Conservation (phyloP, 1,140 invertebrate species). For the Drosophila lacteicornis region DNA sequence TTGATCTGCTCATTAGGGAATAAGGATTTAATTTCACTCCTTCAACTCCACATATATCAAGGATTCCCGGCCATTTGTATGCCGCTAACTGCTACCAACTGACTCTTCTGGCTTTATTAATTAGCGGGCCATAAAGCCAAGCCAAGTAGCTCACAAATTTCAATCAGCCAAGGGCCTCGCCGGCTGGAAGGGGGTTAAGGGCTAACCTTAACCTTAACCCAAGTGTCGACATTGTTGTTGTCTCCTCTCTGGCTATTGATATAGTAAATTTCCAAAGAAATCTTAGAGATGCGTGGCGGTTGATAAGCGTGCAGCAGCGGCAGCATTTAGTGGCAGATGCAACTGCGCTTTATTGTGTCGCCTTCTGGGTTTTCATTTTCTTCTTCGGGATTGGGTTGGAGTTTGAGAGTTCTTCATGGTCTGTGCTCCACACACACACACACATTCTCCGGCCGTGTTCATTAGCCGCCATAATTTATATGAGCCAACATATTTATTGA, state of each 20-base stretch:
- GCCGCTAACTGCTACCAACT: slow-evolving; percentile 31
- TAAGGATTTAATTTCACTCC: slow-evolving; percentile 12
- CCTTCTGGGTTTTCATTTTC: slow-evolving; percentile 2
- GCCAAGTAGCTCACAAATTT: slow-evolving; percentile 77
- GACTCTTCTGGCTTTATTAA: slow-evolving; percentile 53
- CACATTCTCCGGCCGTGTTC: slow-evolving; percentile 58
- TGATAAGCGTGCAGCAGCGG: slow-evolving; percentile 67
- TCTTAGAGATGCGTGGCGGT: slow-evolving; percentile 72
- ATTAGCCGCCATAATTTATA: slow-evolving; percentile 80
- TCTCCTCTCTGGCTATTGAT: slow-evolving; percentile 61
- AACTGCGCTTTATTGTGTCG: slow-evolving; percentile 65
- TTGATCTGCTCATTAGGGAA: not conserved
- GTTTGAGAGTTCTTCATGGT: slow-evolving; percentile 13
- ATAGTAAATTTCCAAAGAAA: slow-evolving; percentile 78
- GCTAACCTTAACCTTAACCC: slow-evolving; percentile 44
- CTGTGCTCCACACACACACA: slow-evolving; percentile 36
- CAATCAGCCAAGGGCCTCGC: slow-evolving; percentile 53
- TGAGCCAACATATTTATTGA: slow-evolving; percentile 81
- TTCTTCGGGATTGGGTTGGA: not conserved
- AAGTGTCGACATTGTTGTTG: slow-evolving; percentile 65
- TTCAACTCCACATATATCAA: slow-evolving; percentile 22
- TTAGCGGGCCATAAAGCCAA: slow-evolving; percentile 76
- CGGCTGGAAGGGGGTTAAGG: slow-evolving; percentile 3
- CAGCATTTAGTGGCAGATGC: slow-evolving; percentile 64
- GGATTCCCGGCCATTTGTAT: slow-evolving; percentile 22